Evolutionary conservation across 2,888 invertebrate genomes (phyloP), one percentile per base, ranked within the genome.

Genomic region (Andrena camellia): DNA sequence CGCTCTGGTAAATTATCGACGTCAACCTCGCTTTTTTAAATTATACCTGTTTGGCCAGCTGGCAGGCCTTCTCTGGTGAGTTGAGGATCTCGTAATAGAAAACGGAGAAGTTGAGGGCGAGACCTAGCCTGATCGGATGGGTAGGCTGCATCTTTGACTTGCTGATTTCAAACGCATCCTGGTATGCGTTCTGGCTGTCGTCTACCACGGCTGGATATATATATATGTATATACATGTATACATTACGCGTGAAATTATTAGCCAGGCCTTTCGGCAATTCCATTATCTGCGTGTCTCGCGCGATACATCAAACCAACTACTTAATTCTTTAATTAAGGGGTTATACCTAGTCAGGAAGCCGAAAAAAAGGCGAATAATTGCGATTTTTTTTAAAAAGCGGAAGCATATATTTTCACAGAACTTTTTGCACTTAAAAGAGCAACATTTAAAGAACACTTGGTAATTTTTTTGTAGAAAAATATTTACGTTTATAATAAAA

Each of bases 91-190:
- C 97, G 94, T 97, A 97, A 95, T 96, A 96, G 95, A 97, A 97
- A 93, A 97, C 97, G 90, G 97, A 97, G 95, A 96, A 97, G 95
- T 97, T 97, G 93, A 97, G 97, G 94, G 99, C 99, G 95, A 99
- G 96, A 94, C 99, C 99, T 96, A 99, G 97, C 96, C 99, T 97
- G 95, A 99, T 99, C 94, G 99, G 99, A 95, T 99, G 99, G 95
- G 99, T 99, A 94, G 99, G 98, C 96, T 98, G 97, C 98, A 99
- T 98, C 96, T 98, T 97, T 94, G 97, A 97, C 96, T 97, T 98
- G 96, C 98, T 98, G 96, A 98, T 98, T 95, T 98, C 98, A 95
- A 98, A 98, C 95, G 99, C 99, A 95, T 98, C 98, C 95, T 98
- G 97, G 96, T 99, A 99, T 94, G 99, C 98, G 96, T 97, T 97